These are phyloP conservation scores for Osmerus mordax DNA, from an alignment of 2,113 vertebrate species.

Conservation along the genomic window DNA sequence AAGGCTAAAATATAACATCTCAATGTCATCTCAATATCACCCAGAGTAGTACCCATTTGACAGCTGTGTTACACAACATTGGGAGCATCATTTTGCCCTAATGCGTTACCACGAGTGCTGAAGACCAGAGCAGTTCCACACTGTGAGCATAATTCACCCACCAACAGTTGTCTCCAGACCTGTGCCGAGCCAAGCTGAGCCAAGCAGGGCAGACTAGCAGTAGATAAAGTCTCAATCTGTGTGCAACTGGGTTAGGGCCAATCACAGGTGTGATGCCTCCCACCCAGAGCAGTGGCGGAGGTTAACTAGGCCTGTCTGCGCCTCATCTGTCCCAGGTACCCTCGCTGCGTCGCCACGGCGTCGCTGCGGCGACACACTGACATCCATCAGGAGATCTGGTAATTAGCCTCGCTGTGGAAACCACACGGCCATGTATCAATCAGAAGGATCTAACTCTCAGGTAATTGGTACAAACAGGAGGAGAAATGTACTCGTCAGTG, in stretches of 20 bases:
- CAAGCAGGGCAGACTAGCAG: too few species aligned
- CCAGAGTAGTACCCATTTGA: too few species aligned
- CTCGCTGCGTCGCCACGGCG: not conserved
- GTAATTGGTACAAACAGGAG: constrained; percentile 55
- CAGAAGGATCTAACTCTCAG: constrained; percentile 54
- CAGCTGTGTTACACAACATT: too few species aligned
- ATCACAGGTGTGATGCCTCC: constrained; percentile 66
- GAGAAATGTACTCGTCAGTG: constrained; percentile 47
- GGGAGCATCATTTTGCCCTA: too few species aligned
- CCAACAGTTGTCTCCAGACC: too few species aligned
- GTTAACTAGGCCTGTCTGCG: constrained; percentile 49
- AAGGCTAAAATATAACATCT: too few species aligned
- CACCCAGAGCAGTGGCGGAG: constrained; percentile 45
- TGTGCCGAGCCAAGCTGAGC: too few species aligned
- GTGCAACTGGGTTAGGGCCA: constrained; percentile 56
- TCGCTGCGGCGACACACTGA: not conserved
- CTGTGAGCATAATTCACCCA: too few species aligned
- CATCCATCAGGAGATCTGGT: constrained; percentile 7
- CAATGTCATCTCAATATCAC: too few species aligned
- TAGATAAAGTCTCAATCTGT: constrained; percentile 22
- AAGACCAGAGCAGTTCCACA: too few species aligned
- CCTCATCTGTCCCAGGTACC: constrained; percentile 23
- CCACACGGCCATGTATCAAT: constrained; percentile 59
- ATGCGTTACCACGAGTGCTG: too few species aligned
- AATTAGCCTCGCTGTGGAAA: not conserved